Conservation (phyloP, 2,888 invertebrate genomes). For the Byasa hedistus region DNA sequence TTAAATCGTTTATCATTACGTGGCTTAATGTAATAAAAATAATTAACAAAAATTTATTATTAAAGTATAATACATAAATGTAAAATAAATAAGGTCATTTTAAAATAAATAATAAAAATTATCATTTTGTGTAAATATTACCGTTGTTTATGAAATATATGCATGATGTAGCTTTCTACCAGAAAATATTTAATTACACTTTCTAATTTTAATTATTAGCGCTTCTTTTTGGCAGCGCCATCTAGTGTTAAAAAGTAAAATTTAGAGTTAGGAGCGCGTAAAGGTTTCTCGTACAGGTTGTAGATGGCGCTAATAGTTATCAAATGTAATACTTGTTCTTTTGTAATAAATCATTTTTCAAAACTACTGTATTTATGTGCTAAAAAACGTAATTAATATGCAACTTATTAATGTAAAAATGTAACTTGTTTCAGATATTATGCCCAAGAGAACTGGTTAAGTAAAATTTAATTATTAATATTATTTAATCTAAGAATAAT, state of each 20-base stretch:
- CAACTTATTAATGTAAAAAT: slow-evolving; percentile 55
- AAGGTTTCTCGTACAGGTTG: slow-evolving; percentile 39
- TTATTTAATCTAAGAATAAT: background rate
- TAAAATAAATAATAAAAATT: no score
- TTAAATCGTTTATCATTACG: no score
- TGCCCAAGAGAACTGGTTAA: slow-evolving; percentile 77
- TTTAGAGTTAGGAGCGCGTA: background rate
- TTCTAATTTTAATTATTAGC: no score
- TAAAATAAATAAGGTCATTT: no score
- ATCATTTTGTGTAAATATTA: no score
- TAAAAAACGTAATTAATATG: slow-evolving; percentile 26
- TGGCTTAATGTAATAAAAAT: no score
- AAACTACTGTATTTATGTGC: background rate
- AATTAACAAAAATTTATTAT: no score
- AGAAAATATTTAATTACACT: no score
- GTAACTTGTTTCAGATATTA: slow-evolving; percentile 77
- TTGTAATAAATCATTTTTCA: background rate
- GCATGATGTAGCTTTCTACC: no score
- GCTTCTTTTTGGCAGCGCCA: slow-evolving; percentile 37
- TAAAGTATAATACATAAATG: no score
- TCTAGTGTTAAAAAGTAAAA: slow-evolving; percentile 37
- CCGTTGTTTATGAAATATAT: no score
- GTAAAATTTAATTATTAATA: slow-evolving; percentile 49
- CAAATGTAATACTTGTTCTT: background rate
- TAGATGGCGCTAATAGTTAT: slow-evolving; percentile 53